phyloP scores from a whole-genome alignment of 2,888 invertebrate species.

The Camptogramma bilineatum region DNA sequence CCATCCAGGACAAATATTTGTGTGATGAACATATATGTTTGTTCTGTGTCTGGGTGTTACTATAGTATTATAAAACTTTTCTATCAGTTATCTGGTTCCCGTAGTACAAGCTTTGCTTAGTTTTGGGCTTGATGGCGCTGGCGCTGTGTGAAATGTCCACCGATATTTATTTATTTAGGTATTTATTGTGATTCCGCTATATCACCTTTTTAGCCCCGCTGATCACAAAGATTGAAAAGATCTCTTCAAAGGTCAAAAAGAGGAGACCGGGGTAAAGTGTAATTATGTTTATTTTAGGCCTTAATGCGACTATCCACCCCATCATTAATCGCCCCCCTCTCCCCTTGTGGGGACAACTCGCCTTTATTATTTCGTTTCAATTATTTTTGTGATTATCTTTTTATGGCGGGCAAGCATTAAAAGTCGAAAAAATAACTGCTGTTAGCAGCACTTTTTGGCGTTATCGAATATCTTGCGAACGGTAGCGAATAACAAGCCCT shows the following conservation, averaged over 20 bases:
- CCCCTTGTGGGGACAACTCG: conserved; percentile 52
- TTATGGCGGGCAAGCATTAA: conserved; percentile 83
- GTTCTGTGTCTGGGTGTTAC: too few relatives aligned
- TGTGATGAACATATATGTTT: too few relatives aligned
- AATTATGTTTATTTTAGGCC: conserved; percentile 85
- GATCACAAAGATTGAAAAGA: conserved; percentile 55
- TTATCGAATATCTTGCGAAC: neutral
- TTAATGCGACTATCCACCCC: conserved; percentile 82
- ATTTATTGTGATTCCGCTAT: too few relatives aligned
- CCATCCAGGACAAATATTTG: too few relatives aligned
- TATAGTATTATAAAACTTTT: too few relatives aligned
- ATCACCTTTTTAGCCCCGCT: neutral
- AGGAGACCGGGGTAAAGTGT: conserved; percentile 80
- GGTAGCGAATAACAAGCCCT: neutral
- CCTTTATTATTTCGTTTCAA: conserved; percentile 86
- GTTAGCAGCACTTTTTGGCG: conserved; percentile 8
- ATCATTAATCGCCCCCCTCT: conserved; percentile 77
- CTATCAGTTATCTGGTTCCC: too few relatives aligned
- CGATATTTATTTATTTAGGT: too few relatives aligned
- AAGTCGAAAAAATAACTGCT: conserved; percentile 80
- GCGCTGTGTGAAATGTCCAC: too few relatives aligned
- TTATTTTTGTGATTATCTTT: conserved; percentile 86
- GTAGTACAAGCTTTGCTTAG: too few relatives aligned
- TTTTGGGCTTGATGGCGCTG: too few relatives aligned
- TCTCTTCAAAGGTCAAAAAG: conserved; percentile 71